Percentiles rank a stretch among this genome's conserved stretches.
Conservation (phyloP, 2,888 invertebrate species). For the Saturnia japonica region DNA sequence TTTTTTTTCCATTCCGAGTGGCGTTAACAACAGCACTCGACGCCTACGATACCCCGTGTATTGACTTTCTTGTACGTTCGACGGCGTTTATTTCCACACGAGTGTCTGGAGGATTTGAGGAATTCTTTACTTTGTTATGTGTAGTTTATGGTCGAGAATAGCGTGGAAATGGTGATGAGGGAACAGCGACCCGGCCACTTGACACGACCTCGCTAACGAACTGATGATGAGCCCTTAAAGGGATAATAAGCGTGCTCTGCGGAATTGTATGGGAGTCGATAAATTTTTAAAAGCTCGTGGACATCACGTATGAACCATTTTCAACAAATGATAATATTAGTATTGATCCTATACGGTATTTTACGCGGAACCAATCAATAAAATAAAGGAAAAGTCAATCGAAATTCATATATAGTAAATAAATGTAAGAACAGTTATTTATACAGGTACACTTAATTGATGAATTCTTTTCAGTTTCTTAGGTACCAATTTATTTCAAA, state of each 20-base stretch:
- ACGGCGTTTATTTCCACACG: slow-evolving; percentile 24
- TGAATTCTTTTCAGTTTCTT: too few relatives aligned
- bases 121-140: slow-evolving; percentile 27
- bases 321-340: background rate
- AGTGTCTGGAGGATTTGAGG: background rate
- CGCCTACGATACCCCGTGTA: slow-evolving; percentile 49
- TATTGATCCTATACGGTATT: background rate
- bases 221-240: slow-evolving; percentile 54
- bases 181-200: slow-evolving; percentile 39
- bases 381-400: too few relatives aligned
- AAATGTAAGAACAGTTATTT: too few relatives aligned
- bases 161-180: slow-evolving; percentile 20
- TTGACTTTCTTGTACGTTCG: slow-evolving; percentile 32
- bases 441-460: too few relatives aligned
- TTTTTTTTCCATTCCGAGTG: slow-evolving; percentile 47
- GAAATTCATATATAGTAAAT: too few relatives aligned
- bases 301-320: background rate
- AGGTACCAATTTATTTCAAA: too few relatives aligned
- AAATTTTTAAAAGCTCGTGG: background rate
- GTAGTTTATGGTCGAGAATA: slow-evolving; percentile 28
- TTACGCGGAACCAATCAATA: too few relatives aligned
- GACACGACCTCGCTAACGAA: slow-evolving; percentile 61
- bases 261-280: slow-evolving; percentile 1
- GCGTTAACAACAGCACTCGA: slow-evolving; percentile 56
- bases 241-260: slow-evolving; percentile 36